These are phyloP conservation scores for Hirudinaria manillensis DNA, from an alignment of 2,888 invertebrate genomes.

Conservation along the genomic window DNA sequence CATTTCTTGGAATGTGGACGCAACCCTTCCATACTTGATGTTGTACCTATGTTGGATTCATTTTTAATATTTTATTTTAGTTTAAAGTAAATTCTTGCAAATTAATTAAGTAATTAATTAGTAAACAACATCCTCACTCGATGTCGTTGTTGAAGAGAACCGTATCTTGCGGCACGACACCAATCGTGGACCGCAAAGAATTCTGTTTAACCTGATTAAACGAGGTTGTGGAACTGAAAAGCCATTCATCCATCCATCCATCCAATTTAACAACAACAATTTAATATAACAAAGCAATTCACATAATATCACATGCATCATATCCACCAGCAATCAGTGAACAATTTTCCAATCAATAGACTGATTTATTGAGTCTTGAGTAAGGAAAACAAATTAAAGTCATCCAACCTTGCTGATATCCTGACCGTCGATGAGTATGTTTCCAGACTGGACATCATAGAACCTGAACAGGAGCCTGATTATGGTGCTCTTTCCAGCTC, in stretches of 20 bases:
- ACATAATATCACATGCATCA: not conserved
- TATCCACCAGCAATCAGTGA: too few relatives aligned
- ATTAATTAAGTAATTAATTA: not conserved
- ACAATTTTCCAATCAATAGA: too few relatives aligned
- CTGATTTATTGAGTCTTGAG: too few relatives aligned
- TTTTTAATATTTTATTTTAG: not conserved
- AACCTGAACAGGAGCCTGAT: conserved; percentile 55
- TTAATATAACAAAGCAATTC: not conserved
- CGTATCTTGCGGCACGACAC: conserved; percentile 68
- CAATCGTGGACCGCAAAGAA: conserved; percentile 56
- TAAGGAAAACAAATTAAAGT: too few relatives aligned
- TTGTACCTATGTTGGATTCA: conserved; percentile 63
- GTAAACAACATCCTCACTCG: conserved; percentile 57
- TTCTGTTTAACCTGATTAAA: conserved; percentile 53
- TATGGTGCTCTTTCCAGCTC: conserved; percentile 55
- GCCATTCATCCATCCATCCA: conserved; percentile 31
- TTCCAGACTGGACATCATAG: conserved; percentile 52
- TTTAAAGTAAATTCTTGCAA: too few relatives aligned
- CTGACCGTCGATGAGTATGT: conserved; percentile 51
- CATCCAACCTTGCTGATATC: conserved; percentile 46
- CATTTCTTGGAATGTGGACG: conserved; percentile 74
- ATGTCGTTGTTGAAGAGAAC: conserved; percentile 89
- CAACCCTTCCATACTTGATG: conserved; percentile 81
- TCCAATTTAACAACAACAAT: not conserved
- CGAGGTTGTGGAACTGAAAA: not conserved